Evolutionary conservation across 1,140 invertebrate genomes (phyloP).

Genomic region (Bombus vancouverensis): DNA sequence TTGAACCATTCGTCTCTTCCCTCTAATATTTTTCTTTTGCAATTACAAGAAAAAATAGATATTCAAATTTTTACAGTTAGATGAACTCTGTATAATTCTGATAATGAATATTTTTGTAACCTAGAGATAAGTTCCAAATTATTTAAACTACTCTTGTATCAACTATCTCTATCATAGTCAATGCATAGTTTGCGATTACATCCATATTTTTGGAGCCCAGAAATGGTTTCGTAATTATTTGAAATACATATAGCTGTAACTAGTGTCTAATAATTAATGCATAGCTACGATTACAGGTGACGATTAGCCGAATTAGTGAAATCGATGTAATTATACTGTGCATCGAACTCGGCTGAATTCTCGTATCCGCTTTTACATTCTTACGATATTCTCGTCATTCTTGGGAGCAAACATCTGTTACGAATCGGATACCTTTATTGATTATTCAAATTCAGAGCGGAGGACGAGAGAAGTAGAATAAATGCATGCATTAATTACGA

Average conservation of each 20-base stretch:
- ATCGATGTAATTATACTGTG: neutral
- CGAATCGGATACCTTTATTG: neutral
- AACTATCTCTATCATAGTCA: too few species aligned
- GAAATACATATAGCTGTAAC: neutral
- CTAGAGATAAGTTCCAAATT: neutral
- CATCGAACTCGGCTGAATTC: neutral
- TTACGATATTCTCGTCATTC: neutral
- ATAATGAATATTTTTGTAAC: neutral
- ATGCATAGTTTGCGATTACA: too few species aligned
- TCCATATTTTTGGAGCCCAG: neutral
- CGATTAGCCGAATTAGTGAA: neutral
- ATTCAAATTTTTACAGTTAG: neutral
- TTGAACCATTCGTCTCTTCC: neutral
- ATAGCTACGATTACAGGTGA: too few species aligned
- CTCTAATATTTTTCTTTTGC: neutral
- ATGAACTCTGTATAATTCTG: too few species aligned
- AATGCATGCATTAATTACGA: conserved; percentile 7
- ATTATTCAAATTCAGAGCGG: neutral
- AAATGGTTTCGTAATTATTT: neutral
- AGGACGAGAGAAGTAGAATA: neutral
- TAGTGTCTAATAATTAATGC: neutral
- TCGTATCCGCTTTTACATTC: neutral
- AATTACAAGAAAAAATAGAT: neutral
- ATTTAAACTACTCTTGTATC: neutral
- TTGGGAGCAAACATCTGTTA: neutral